phyloP scores from a whole-genome alignment of 1,140 invertebrate genomes.

The Chironomus striatipennis region DNA sequence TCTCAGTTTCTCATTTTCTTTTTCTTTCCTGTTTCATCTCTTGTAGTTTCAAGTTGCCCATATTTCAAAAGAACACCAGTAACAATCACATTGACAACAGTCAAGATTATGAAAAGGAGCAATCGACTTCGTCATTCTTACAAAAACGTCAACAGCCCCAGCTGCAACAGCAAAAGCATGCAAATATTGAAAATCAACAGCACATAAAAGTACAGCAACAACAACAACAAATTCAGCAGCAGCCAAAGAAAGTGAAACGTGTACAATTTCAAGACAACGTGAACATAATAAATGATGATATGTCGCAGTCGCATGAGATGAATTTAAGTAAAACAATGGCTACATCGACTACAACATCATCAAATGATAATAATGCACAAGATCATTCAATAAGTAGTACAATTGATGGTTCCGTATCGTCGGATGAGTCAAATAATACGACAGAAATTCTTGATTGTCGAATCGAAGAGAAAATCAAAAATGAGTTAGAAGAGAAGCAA shows the following conservation, averaged over 20 bases:
- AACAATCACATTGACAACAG: slow-evolving; percentile 6
- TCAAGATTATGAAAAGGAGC: slow-evolving; percentile 5
- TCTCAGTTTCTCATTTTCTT: slow-evolving; percentile 1
- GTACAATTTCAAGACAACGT: slow-evolving; percentile 38
- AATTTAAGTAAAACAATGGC: background rate
- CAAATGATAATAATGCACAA: slow-evolving; percentile 29
- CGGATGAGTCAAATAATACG: slow-evolving; percentile 27
- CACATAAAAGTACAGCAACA: slow-evolving; percentile 8
- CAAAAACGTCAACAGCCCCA: slow-evolving; percentile 16
- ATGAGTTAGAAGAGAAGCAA: slow-evolving; percentile 35
- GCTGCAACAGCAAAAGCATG: background rate
- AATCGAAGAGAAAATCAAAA: slow-evolving; percentile 40
- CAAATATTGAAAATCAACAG: background rate
- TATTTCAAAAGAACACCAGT: slow-evolving; percentile 15
- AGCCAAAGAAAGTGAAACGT: slow-evolving; percentile 36
- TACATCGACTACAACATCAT: slow-evolving; percentile 25
- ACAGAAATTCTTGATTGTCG: slow-evolving; percentile 39
- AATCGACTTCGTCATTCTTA: background rate
- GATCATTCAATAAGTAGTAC: slow-evolving; percentile 27
- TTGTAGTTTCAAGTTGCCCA: slow-evolving; percentile 5
- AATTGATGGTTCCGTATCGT: slow-evolving; percentile 17
- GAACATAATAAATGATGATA: slow-evolving; percentile 27
- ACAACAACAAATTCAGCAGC: slow-evolving; percentile 33
- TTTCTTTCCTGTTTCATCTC: background rate
- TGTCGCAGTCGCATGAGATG: slow-evolving; percentile 2